Base-by-base conservation (phyloP, 2,797 vertebrate genomes). In the Anisognathus igniventris region DNA sequence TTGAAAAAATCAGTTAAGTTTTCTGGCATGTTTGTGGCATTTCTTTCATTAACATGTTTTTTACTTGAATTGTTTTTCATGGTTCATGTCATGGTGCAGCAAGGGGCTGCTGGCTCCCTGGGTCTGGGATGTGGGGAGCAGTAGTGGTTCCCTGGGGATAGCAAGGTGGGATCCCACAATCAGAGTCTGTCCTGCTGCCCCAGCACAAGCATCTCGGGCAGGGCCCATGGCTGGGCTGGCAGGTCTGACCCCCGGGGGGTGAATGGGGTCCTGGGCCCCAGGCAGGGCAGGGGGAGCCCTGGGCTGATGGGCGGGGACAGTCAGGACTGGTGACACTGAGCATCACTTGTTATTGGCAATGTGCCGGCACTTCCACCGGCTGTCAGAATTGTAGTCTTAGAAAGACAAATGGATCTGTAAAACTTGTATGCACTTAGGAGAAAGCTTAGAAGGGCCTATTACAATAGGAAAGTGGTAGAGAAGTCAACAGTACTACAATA, bases 161-260 rank as follows among this genome's bases (percentile, higher is more conserved):
- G n/a, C 50, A 30, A 35, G 25, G n/a, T n/a, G 70, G 65, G n/a
- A 47, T 67, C 12, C 70, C 3, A 11, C 18, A n/a, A 47, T 12
- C 7, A 7, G 30, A 39, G 17, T 40, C 24, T 54, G 31, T 54
- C 57, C 47, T 1, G 0, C 30, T 1, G n/a, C 22, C 30, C 33
- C 10, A 48, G 28, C 48, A 33, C 8, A 12, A 39, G 18, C 15
- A 40, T 40, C 39, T 40, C 3, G 0, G 0, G 37, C 0, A 0
- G 28, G 24, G 22, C 9, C 48, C 0, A 0, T 23, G 67, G 28
- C 45, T 3, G 11, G 47, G 37, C 58, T 31, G 39, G 6, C 39
- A 45, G 21, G 14, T 62, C 22, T 17, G 14, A 4, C 15, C 14
- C 1, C 1, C 0, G 2, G 7, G 20, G 13, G 16, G 13, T 54